A percentile compares a stretch with the other conserved stretches of the same genome.
Conservation (phyloP, 2,797 vertebrate species). For the Enteromius anoplus region DNA sequence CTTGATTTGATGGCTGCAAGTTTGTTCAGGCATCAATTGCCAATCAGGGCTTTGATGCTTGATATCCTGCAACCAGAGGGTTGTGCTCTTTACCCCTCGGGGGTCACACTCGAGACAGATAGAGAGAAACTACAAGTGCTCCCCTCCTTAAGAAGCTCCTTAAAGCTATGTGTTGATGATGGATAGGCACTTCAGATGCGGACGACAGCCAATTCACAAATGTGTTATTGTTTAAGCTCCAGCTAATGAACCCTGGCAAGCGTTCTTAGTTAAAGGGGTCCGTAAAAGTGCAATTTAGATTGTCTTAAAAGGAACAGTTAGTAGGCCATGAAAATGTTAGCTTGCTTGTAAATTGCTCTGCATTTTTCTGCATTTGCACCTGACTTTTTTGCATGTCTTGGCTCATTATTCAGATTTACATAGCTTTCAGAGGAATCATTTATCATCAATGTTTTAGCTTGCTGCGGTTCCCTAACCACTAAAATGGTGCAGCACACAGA, state of each 20-base stretch:
- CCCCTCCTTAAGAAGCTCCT: constrained; percentile 10
- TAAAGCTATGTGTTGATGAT: constrained; percentile 44
- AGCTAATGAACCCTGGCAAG: constrained; percentile 25
- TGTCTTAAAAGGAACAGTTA: constrained; percentile 19
- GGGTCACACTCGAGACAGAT: constrained; percentile 14
- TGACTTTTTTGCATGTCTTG: constrained; percentile 2
- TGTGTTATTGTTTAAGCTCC: constrained; percentile 30
- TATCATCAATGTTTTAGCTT: constrained; percentile 12
- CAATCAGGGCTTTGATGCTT: constrained; percentile 34
- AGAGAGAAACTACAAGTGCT: constrained; percentile 1
- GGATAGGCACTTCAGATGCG: constrained; percentile 28
- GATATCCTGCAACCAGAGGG: background rate
- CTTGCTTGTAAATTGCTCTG: constrained; percentile 17
- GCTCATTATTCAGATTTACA: constrained; percentile 27
- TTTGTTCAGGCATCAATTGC: constrained; percentile 37
- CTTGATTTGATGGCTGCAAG: constrained; percentile 36
- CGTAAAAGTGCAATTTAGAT: background rate
- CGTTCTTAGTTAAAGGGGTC: constrained; percentile 18
- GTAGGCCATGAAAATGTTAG: constrained; percentile 23
- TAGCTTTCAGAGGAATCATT: constrained; percentile 23
- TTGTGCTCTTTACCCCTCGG: background rate
- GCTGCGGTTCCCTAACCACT: background rate
- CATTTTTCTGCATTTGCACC: constrained; percentile 2
- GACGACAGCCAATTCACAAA: constrained; percentile 31
- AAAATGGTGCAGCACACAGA: constrained; percentile 1